phyloP scores from a whole-genome alignment of 2,888 invertebrate genomes.

The Agrochola macilenta region DNA sequence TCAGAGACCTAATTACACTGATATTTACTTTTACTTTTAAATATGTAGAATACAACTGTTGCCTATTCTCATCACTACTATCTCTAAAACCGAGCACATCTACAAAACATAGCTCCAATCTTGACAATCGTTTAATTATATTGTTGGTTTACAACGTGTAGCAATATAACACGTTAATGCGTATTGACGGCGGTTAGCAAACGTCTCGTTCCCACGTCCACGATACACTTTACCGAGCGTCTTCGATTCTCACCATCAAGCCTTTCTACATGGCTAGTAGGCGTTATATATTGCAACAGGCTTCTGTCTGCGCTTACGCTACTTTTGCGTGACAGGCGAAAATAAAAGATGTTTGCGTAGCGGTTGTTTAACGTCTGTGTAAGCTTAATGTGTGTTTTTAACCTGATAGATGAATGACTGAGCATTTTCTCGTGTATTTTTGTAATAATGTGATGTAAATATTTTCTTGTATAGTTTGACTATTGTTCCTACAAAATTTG shows the following conservation, averaged over 20 bases:
- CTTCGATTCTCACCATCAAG: conserved; percentile 58
- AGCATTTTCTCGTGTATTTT: conserved; percentile 39
- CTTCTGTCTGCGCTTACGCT: conserved; percentile 22
- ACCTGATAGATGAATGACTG: conserved; percentile 41
- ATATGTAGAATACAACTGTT: not conserved
- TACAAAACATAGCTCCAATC: not conserved
- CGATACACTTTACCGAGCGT: conserved; percentile 41
- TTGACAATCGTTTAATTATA: conserved; percentile 22
- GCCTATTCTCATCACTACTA: not conserved
- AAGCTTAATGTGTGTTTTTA: conserved; percentile 44
- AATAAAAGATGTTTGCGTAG: conserved; percentile 50
- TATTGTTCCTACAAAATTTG: not conserved
- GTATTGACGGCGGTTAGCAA: conserved; percentile 39
- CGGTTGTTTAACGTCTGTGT: conserved; percentile 34
- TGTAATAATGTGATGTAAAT: conserved; percentile 23
- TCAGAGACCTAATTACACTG: not conserved
- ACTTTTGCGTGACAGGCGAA: conserved; percentile 36
- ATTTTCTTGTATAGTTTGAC: not conserved
- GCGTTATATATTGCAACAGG: conserved; percentile 36
- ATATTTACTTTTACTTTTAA: not conserved
- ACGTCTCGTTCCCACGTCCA: conserved; percentile 56
- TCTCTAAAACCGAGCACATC: not conserved
- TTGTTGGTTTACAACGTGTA: conserved; percentile 18
- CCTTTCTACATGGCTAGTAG: conserved; percentile 16
- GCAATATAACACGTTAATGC: conserved; percentile 16